Evolutionary conservation across 1,140 invertebrate species (phyloP).

Genomic region (Aphaenogaster rudis): DNA sequence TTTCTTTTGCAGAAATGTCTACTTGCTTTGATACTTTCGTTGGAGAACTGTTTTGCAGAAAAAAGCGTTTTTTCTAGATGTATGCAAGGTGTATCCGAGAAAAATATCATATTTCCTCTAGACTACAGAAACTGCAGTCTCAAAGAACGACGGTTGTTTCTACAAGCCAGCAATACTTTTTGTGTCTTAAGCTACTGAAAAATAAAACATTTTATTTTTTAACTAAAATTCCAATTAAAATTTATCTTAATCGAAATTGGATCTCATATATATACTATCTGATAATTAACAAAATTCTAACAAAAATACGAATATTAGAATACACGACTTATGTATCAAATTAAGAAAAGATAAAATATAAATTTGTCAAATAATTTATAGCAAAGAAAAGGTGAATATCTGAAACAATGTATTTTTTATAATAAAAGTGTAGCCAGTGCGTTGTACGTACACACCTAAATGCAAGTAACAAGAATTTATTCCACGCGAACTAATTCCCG

Average conservation of each 20-base stretch:
- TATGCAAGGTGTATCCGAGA: slow-evolving; percentile 10
- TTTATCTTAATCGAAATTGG: not conserved
- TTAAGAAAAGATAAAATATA: slow-evolving; percentile 8
- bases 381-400: not conserved
- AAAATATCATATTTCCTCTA: slow-evolving; percentile 54
- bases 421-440: not conserved
- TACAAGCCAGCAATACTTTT: slow-evolving; percentile 24
- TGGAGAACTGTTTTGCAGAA: slow-evolving; percentile 29
- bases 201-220: not conserved
- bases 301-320: not conserved
- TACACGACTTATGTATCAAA: not conserved
- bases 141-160: slow-evolving; percentile 37
- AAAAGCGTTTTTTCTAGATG: slow-evolving; percentile 16
- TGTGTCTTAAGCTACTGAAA: slow-evolving; percentile 9
- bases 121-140: slow-evolving; percentile 10
- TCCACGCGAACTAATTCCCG: not conserved
- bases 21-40: slow-evolving; percentile 42
- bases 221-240: slow-evolving; percentile 10
- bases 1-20: slow-evolving; percentile 32
- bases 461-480: slow-evolving; percentile 41
- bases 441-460: not conserved
- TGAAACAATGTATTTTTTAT: not conserved
- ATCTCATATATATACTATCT: not conserved
- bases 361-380: slow-evolving; percentile 22
- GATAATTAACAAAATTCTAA: not conserved